Evolutionary conservation across 2,797 vertebrate genomes (phyloP), one percentile per base, ranked within the genome.

Genomic region (Triplophysa yarkandensis): DNA sequence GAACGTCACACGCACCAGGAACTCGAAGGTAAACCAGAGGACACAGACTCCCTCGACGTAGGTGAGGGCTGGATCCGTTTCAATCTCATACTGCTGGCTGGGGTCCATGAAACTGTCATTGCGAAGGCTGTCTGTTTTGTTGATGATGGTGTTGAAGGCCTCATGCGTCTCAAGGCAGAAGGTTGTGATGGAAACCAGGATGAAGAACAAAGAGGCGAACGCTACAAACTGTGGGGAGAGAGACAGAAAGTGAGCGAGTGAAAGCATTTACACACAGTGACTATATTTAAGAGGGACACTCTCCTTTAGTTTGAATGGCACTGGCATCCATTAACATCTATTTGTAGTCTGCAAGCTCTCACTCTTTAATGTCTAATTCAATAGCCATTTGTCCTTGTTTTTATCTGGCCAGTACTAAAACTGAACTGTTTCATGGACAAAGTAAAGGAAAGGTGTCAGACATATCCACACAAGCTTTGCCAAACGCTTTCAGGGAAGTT

Each of bases 81-180:
- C 94, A 0, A 98, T 97, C 88, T 98, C 95, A 39, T 95, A 95
- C 78, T 97, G 94, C 2, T 92, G 91, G 77, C 92, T 91, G 2
- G 86, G 77, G 78, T 95, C 94, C 2, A 89, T 88, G n/a, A 78
- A 17, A 19, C 86, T 91, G 83, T 93, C 92, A 0, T 97, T 97
- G 80, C 88, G 70, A 3, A 90, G 81, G 4, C 85, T 81, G 19
- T 98, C 95, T 0, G 96, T 98, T 91, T 96, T 98, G 90, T 98
- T 98, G 91, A 96, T 94, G 83, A 98, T 94, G 68, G 93, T 97
- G 88, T 98, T 98, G 93, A 99, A 99, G 81, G 96, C 97, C 87
- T 99, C 97, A 0, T 99, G 97, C 0, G 97, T 99, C 90, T 99
- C 97, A 92, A 99, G 85, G 89, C 97, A 99, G 91, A 99, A 99